Evolutionary conservation across 2,888 invertebrate genomes (phyloP), one percentile per base, ranked within the genome.

Genomic region (Cremastinae sp.): DNA sequence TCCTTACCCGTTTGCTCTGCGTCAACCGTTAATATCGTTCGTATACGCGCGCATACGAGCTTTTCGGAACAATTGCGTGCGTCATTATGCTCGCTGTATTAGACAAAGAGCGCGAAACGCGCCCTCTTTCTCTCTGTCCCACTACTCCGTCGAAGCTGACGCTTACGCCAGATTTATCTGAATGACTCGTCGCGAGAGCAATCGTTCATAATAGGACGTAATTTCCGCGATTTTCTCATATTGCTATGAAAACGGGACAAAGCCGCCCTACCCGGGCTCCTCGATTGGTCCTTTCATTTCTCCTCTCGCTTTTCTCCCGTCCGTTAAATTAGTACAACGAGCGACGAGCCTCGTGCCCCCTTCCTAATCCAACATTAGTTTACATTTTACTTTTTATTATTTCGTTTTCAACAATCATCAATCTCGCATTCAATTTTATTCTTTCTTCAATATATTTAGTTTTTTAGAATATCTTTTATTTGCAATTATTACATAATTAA

Each of bases 71-170:
- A 36, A 47, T 69, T 22, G 38, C 28, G 43, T n/a, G 38, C 61
- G 47, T 59, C 54, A 65, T 70, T 66, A 54, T 70, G 59, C 59
- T n/a, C 28, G 59, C 54, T 71, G 65, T 59, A 47, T 47, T 12
- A 28, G 38, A 66, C 54, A 61, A 70, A 75, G 59, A 28, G 53
- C 34, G 28, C 36, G 43, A 28, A 28, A 28, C 5, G 28, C 2
- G 28, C 28, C 28, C 28, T 28, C 28, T 28, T 5, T 56, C 45
- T 47, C 5, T 18, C 12, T 18, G 9, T 45, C n/a, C n/a, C n/a
- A n/a, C n/a, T n/a, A n/a, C n/a, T n/a, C 18, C 45, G 22, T n/a
- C 54, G 38, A 61, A 59, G 38, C 16, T 7, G 45, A 28, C 28
- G 36, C 45, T 22, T 59, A n/a, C 53, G 10, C 20, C 4, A 10